Base-by-base conservation (phyloP, 2,797 vertebrate species). In the Danio albolineatus region DNA sequence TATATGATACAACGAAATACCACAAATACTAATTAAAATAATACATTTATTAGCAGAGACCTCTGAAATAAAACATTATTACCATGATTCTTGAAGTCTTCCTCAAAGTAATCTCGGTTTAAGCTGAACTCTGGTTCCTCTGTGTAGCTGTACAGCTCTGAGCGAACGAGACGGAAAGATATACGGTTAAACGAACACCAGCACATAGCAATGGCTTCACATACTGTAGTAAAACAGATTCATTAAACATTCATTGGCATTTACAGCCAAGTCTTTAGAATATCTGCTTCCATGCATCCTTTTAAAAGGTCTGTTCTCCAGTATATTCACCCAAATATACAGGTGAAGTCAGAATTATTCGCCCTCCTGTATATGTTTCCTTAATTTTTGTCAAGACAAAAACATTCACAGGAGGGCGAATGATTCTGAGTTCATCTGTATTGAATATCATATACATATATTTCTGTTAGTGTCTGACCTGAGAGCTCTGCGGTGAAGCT, bases 71-170 rank as follows among this genome's bases (percentile, higher is more conserved):
- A 28, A 28, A 28, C 28, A 28, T 28, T 28, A 57, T 6, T 94
- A 99, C 97, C 97, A 89, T 98, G 95, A 48, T 86, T 89, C 44
- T 84, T 94, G 88, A 98, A 98, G 90, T 98, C 97, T 88, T 99
- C 97, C 81, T 99, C 96, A 80, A 99, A 99, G 90, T 95, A 98
- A 82, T 94, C 95, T 86, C 94, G 92, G 92, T 98, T 99, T 72
- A 94, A 89, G 82, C 92, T 90, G 66, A 98, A 97, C 89, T 99
- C 98, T 0, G 93, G 95, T 85, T 97, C 97, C 87, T 99, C 98
- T 0, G 97, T 99, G 95, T 99, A 99, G 89, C 97, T 99, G 91
- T 97, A 99, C 46, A 99, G 91, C 90, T 99, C 98, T 99, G 92
- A 76, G 73, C 4, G 75, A 88, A 65, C 82, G 14, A 76, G 48